Evolutionary conservation across 2,797 vertebrate species (phyloP).

Genomic region (Phataginus tricuspis): DNA sequence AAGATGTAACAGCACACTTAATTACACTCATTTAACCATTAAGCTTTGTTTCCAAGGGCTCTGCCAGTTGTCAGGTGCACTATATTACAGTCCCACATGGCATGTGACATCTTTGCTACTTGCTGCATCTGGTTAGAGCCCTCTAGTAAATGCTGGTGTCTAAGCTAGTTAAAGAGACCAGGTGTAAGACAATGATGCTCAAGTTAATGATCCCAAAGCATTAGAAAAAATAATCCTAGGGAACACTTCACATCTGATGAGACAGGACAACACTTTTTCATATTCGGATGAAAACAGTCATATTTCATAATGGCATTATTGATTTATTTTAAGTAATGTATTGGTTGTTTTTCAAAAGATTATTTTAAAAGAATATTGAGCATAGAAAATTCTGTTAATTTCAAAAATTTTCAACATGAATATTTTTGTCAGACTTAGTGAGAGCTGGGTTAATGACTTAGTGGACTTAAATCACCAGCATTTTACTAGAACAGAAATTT

Average conservation of each 20-base stretch:
- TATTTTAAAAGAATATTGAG: slow-evolving; percentile 7
- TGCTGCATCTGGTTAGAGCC: slow-evolving; percentile 63
- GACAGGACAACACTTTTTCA: slow-evolving; percentile 17
- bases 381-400: neutral
- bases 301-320: neutral
- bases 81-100: slow-evolving; percentile 47
- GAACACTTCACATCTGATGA: slow-evolving; percentile 24
- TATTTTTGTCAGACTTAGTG: neutral
- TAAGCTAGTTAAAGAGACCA: slow-evolving; percentile 51
- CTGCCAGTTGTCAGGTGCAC: slow-evolving; percentile 69
- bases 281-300: slow-evolving; percentile 36
- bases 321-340: slow-evolving; percentile 41
- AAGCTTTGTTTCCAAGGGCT: slow-evolving; percentile 65
- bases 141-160: slow-evolving; percentile 48
- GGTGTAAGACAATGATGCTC: slow-evolving; percentile 54
- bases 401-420: neutral
- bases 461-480: neutral
- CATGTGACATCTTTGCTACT: slow-evolving; percentile 67
- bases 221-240: slow-evolving; percentile 47
- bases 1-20: slow-evolving; percentile 58
- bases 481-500: neutral
- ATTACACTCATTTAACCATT: slow-evolving; percentile 71
- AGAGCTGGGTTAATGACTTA: neutral
- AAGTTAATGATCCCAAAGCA: slow-evolving; percentile 48
- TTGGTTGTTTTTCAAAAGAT: slow-evolving; percentile 45